phyloP scores from a whole-genome alignment of 2,888 invertebrate species.

The Tipula confusa region DNA sequence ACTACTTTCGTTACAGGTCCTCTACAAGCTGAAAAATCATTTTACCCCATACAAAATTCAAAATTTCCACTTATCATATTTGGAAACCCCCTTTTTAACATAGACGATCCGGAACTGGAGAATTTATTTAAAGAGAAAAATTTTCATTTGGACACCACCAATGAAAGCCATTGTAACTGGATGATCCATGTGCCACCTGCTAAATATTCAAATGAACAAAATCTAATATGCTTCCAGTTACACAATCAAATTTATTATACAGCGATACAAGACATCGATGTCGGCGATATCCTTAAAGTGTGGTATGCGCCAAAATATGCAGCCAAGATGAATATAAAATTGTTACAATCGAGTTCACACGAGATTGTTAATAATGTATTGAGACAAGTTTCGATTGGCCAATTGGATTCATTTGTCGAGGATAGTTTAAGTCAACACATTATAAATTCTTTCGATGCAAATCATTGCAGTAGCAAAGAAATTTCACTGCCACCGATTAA shows the following conservation, averaged over 20 bases:
- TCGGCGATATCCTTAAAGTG: conserved; percentile 36
- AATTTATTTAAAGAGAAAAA: conserved; percentile 35
- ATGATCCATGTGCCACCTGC: conserved; percentile 36
- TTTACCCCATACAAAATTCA: conserved; percentile 33
- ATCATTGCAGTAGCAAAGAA: conserved; percentile 30
- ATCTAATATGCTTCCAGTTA: conserved; percentile 36
- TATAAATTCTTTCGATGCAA: neutral
- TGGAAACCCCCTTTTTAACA: conserved; percentile 32
- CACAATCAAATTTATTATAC: conserved; percentile 36
- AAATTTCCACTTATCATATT: conserved; percentile 36
- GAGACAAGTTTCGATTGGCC: conserved; percentile 34
- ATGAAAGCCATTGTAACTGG: conserved; percentile 36
- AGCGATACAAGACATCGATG: conserved; percentile 35
- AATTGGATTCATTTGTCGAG: conserved; percentile 30
- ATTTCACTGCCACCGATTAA: conserved; percentile 35
- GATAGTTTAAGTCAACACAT: conserved; percentile 32
- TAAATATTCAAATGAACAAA: conserved; percentile 36
- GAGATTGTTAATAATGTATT: conserved; percentile 34
- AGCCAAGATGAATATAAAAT: conserved; percentile 33
- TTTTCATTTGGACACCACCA: conserved; percentile 35
- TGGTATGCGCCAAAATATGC: conserved; percentile 36
- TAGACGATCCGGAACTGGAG: conserved; percentile 34
- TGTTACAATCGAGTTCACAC: conserved; percentile 32
- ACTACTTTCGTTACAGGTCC: conserved; percentile 31
- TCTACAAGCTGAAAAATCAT: conserved; percentile 35